phyloP scores from a whole-genome alignment of 1,140 invertebrate genomes.

The Spodoptera frugiperda region DNA sequence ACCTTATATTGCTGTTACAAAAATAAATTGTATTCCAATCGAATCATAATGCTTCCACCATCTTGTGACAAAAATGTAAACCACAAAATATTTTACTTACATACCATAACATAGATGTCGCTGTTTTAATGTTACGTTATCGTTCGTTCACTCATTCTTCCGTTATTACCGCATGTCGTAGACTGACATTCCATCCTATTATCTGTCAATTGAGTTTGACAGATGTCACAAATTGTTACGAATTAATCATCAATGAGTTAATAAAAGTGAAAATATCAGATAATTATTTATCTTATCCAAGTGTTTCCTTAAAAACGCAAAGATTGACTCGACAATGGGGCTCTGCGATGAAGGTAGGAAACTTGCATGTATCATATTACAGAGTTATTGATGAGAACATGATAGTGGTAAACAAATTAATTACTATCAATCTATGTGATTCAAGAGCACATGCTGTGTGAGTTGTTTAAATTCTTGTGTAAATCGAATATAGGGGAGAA shows the following conservation, averaged over 20 bases:
- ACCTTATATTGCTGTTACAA: no score
- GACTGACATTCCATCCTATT: background rate
- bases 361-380: constrained; percentile 44
- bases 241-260: constrained; percentile 30
- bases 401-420: constrained; percentile 72
- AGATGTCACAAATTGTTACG: constrained; percentile 26
- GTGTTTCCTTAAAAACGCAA: constrained; percentile 10
- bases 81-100: background rate
- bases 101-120: constrained; percentile 4
- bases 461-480: constrained; percentile 17
- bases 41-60: background rate
- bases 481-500: background rate
- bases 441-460: constrained; percentile 16
- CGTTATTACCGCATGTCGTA: background rate
- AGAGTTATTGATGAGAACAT: constrained; percentile 41
- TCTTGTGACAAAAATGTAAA: constrained; percentile 9
- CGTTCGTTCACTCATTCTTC: constrained; percentile 41
- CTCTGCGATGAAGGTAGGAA: constrained; percentile 78
- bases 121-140: background rate
- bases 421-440: constrained; percentile 55
- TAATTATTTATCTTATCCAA: constrained; percentile 2
- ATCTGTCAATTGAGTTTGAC: constrained; percentile 28
- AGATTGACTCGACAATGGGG: constrained; percentile 65
- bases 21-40: no score
- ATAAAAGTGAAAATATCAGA: constrained; percentile 27